Percentiles rank a stretch among this genome's conserved stretches.
phyloP scores from a whole-genome alignment of 2,797 vertebrate genomes.

The Rhinatrema bivittatum region DNA sequence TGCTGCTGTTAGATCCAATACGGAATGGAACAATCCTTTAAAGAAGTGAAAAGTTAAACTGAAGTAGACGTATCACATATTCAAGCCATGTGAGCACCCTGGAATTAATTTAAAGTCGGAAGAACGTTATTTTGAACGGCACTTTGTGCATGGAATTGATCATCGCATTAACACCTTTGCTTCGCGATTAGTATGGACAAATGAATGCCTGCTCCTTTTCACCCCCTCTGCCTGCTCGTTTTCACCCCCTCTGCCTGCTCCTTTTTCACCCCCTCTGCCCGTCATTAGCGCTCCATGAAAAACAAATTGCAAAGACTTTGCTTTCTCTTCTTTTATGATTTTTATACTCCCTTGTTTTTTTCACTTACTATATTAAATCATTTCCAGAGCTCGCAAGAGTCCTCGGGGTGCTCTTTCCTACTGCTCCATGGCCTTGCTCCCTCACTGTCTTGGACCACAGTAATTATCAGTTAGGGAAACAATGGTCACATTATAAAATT shows the following conservation, averaged over 20 bases:
- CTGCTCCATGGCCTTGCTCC: slow-evolving; percentile 23
- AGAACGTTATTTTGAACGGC: slow-evolving; percentile 17
- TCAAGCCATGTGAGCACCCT: slow-evolving; percentile 9
- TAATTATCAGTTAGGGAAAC: slow-evolving; percentile 35
- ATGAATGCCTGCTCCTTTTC: not conserved
- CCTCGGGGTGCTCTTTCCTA: slow-evolving; percentile 2
- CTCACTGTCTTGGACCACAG: slow-evolving; percentile 15
- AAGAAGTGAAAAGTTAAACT: too few relatives aligned
- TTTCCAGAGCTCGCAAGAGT: not conserved
- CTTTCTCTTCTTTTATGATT: slow-evolving; percentile 13
- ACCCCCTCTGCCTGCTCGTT: too few relatives aligned
- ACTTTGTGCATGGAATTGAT: slow-evolving; percentile 2
- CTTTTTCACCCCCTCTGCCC: too few relatives aligned
- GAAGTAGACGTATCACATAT: slow-evolving; percentile 9
- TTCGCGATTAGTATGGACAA: not conserved
- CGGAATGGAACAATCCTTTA: slow-evolving; percentile 3
- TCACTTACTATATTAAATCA: not conserved
- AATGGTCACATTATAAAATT: slow-evolving; percentile 19
- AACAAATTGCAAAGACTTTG: slow-evolving; percentile 14
- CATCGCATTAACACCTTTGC: slow-evolving; percentile 17
- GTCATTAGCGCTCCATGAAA: slow-evolving; percentile 17
- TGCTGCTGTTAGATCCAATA: not conserved
- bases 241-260: too few relatives aligned
- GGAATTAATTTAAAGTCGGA: slow-evolving; percentile 7
- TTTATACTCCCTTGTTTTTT: not conserved